Evolutionary conservation across 2,888 invertebrate genomes (phyloP), one percentile per base, ranked within the genome.

Genomic region (Caenorhabditis sp.): DNA sequence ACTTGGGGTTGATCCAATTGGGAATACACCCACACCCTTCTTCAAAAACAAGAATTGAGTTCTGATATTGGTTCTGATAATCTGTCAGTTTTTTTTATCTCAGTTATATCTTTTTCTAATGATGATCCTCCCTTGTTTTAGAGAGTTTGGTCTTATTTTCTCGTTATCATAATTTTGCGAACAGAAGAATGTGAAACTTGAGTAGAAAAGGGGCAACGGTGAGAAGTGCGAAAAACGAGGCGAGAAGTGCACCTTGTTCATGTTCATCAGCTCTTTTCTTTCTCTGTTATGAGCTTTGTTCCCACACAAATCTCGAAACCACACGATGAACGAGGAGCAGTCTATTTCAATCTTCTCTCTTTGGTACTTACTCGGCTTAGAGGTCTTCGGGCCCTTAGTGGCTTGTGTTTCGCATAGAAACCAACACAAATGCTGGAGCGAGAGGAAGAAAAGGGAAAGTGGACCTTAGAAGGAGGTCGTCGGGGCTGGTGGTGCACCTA

Each of bases 271-370:
- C 47, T n/a, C 20, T 47, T 3, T 18, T 47, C 18, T 9, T 47
- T 18, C 18, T 47, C 18, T 18, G 2, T 18, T 47, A 4, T 18
- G 4, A 5, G n/a, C 37, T 37, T 44, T 44, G 58, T 61, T 79
- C 70, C 47, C 78, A 79, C 78, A 70, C 78, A 40, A 65, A 65
- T 79, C 70, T 70, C 50, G 32, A 71, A 79, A 65, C 65, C 65
- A 58, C 72, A 62, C 18, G 71, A 47, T 65, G 67, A 72, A 79
- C 62, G 62, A 53, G 51, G 40, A 51, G 47, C 47, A 44, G 60
- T 64, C 68, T 77, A 64, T 78, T 78, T 78, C 60, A 51, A 65
- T 65, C 55, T 28, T 24, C 26, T 24, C 44, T 50, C 47, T 47
- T 32, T 70, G 24, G 55, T 76, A 44, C 55, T 20, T 47, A 18